Conservation (phyloP, 2,888 invertebrate genomes). For the Biston betularia region DNA sequence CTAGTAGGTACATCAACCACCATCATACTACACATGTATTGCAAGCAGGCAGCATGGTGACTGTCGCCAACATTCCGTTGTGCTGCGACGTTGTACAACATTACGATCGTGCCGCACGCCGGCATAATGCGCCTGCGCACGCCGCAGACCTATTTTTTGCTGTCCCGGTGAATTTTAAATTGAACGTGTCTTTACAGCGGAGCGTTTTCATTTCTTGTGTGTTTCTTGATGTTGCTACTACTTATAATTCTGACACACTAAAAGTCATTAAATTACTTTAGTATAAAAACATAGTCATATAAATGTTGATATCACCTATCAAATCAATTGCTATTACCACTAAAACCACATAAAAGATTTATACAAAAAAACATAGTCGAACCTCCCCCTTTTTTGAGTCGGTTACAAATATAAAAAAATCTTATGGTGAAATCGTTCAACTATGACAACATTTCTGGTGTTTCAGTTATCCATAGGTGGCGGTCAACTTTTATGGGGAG, state of each 20-base stretch:
- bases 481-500: too few relatives aligned
- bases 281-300: too few relatives aligned
- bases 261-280: too few relatives aligned
- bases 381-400: too few relatives aligned
- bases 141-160: conserved; percentile 81
- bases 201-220: conserved; percentile 68
- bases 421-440: too few relatives aligned
- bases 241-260: conserved; percentile 25
- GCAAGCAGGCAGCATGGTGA: conserved; percentile 20
- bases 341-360: too few relatives aligned
- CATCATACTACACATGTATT: conserved; percentile 24
- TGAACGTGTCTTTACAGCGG: conserved; percentile 78
- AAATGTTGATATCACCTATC: too few relatives aligned
- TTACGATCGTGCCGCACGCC: conserved; percentile 81
- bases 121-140: conserved; percentile 77
- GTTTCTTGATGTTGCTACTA: conserved; percentile 56
- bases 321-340: too few relatives aligned
- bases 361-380: too few relatives aligned
- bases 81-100: conserved; percentile 14
- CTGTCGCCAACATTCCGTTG: conserved; percentile 47
- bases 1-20: not conserved
- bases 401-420: too few relatives aligned
- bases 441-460: too few relatives aligned
- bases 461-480: too few relatives aligned
- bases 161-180: conserved; percentile 79